A percentile compares a stretch with the other conserved stretches of the same genome.
phyloP scores from a whole-genome alignment of 2,888 invertebrate species.

The Aspidiotus destructor region DNA sequence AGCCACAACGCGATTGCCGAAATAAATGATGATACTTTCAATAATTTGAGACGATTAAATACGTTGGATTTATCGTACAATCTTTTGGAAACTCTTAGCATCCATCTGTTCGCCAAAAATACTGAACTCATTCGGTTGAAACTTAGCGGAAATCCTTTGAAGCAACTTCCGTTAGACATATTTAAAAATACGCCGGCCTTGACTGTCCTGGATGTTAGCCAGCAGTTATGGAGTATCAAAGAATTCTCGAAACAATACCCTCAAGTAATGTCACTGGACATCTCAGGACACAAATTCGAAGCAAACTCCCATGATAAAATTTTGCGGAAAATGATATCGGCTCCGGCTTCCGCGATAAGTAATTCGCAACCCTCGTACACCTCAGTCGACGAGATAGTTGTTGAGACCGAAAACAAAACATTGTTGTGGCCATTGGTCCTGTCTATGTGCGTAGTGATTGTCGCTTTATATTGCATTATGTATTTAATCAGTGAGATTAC shows the following conservation, averaged over 20 bases:
- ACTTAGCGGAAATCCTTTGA: slow-evolving; percentile 62
- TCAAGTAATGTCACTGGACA: slow-evolving; percentile 35
- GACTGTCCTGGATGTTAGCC: slow-evolving; percentile 59
- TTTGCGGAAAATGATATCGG: neutral
- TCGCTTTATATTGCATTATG: slow-evolving; percentile 23
- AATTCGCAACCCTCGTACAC: slow-evolving; percentile 14
- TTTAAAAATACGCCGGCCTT: slow-evolving; percentile 55
- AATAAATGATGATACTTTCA: slow-evolving; percentile 46
- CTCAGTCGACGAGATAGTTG: slow-evolving; percentile 20
- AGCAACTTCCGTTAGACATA: slow-evolving; percentile 54
- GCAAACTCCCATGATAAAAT: slow-evolving; percentile 50
- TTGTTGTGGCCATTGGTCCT: slow-evolving; percentile 26
- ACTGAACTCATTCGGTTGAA: slow-evolving; percentile 55
- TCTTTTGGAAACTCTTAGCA: slow-evolving; percentile 51
- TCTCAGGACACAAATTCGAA: slow-evolving; percentile 56
- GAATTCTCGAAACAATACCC: slow-evolving; percentile 34
- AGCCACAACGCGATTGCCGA: slow-evolving; percentile 54
- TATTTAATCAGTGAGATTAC: slow-evolving; percentile 28
- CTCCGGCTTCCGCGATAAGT: neutral
- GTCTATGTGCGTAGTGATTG: slow-evolving; percentile 15
- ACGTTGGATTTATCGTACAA: slow-evolving; percentile 66
- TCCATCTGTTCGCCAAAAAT: slow-evolving; percentile 57
- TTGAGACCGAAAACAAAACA: slow-evolving; percentile 10
- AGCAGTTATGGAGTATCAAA: slow-evolving; percentile 49
- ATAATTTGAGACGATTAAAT: slow-evolving; percentile 50